phyloP scores from a whole-genome alignment of 1,140 invertebrate species.

The Rhyacophila brunnea region DNA sequence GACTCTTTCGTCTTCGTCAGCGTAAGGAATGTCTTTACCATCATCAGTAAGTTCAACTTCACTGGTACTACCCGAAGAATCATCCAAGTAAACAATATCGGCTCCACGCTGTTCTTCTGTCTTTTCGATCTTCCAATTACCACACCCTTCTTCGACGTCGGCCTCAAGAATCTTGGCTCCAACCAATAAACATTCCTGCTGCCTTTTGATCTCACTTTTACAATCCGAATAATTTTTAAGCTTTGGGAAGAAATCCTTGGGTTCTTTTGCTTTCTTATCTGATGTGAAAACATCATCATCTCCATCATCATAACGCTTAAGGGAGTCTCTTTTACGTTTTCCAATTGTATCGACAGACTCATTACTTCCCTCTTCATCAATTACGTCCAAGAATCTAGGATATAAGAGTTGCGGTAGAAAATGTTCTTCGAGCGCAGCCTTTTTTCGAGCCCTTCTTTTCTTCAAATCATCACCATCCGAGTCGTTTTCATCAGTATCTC shows the following conservation, averaged over 20 bases:
- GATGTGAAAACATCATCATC: conserved; percentile 52
- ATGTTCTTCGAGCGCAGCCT: conserved; percentile 56
- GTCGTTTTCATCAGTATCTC: conserved; percentile 8
- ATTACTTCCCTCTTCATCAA: conserved; percentile 64
- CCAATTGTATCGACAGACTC: conserved; percentile 53
- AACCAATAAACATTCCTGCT: conserved; percentile 49
- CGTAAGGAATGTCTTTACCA: conserved; percentile 38
- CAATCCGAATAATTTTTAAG: conserved; percentile 22
- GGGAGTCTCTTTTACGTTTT: conserved; percentile 47
- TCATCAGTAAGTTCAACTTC: conserved; percentile 47
- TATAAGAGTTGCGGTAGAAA: conserved; percentile 53
- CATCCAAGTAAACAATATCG: conserved; percentile 52
- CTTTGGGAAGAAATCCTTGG: conserved; percentile 28
- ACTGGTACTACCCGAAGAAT: conserved; percentile 53
- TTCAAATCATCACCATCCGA: conserved; percentile 33
- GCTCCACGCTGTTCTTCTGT: conserved; percentile 49
- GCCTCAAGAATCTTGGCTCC: conserved; percentile 51
- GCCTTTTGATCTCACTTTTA: conserved; percentile 38
- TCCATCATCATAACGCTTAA: conserved; percentile 48
- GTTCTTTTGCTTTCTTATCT: conserved; percentile 33
- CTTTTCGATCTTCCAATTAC: conserved; percentile 47
- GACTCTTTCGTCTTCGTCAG: conserved; percentile 42
- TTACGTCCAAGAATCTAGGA: conserved; percentile 64
- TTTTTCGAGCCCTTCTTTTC: conserved; percentile 53
- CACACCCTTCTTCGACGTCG: conserved; percentile 48